phyloP scores from a whole-genome alignment of 2,113 vertebrate genomes.

The Ibidorhyncha struthersii region DNA sequence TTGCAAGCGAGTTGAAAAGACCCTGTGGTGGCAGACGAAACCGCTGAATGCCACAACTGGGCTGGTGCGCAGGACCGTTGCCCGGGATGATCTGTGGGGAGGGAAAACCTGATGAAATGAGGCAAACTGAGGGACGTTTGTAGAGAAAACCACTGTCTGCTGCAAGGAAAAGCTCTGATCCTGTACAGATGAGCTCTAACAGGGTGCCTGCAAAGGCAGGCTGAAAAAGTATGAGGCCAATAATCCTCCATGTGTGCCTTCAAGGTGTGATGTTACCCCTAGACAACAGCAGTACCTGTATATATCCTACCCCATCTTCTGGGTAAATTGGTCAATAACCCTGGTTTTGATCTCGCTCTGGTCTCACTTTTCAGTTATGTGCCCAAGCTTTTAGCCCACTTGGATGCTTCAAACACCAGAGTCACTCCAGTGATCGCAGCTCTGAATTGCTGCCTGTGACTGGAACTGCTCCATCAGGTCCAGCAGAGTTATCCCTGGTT shows the following conservation, averaged over 20 bases:
- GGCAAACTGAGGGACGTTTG: background rate
- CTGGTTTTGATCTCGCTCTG: background rate
- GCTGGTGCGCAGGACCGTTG: background rate
- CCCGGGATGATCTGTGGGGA: background rate
- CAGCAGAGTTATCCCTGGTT: background rate
- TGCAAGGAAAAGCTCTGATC: background rate
- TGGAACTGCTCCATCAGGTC: background rate
- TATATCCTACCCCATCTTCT: background rate
- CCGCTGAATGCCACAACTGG: background rate
- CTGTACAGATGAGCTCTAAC: background rate
- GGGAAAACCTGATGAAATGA: background rate
- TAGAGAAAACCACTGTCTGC: background rate
- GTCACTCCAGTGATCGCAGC: accelerated
- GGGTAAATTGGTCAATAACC: background rate
- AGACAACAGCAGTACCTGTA: background rate
- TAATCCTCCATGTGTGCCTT: background rate
- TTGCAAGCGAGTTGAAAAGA: background rate
- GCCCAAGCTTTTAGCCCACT: background rate
- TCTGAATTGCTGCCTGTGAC: background rate
- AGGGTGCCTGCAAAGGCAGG: background rate
- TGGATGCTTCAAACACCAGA: background rate
- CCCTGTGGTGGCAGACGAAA: background rate
- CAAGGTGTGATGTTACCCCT: background rate
- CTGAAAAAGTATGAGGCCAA: background rate
- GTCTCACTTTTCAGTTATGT: background rate